phyloP scores from a whole-genome alignment of 2,888 invertebrate species.

The Orthonychiurus folsomi region DNA sequence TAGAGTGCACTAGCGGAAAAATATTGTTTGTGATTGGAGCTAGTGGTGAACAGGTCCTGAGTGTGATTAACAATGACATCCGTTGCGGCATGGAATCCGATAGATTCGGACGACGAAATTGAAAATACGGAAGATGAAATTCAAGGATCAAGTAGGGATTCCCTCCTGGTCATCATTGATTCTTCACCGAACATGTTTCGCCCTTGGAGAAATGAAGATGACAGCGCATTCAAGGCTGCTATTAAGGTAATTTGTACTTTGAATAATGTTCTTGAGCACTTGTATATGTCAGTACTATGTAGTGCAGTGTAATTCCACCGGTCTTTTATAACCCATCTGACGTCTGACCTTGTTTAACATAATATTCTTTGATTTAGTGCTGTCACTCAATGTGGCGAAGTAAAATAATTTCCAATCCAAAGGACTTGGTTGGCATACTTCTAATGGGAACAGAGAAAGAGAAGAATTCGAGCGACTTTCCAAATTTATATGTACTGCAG shows the following conservation, averaged over 20 bases:
- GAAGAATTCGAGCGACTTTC: conserved; percentile 28
- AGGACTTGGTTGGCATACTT: conserved; percentile 30
- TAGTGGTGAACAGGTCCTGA: no score
- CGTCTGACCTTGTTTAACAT: background rate
- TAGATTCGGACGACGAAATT: conserved; percentile 29
- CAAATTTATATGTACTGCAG: conserved; percentile 30
- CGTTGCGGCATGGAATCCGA: background rate
- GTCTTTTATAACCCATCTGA: background rate
- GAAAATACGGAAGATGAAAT: conserved; percentile 14
- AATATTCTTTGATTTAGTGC: conserved; percentile 25
- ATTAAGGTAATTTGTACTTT: no score
- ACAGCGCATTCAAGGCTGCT: conserved; percentile 29
- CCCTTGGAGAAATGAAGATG: conserved; percentile 23
- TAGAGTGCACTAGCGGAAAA: no score
- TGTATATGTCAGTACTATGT: no score
- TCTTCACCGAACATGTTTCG: conserved; percentile 32
- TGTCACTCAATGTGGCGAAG: conserved; percentile 31
- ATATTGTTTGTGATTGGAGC: no score
- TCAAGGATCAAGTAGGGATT: conserved; percentile 19
- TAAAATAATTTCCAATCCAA: conserved; percentile 31
- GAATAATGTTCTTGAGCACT: no score
- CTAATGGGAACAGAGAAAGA: conserved; percentile 30
- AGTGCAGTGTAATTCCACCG: no score
- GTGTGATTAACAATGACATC: background rate
- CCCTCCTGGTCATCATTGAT: conserved; percentile 30